These are phyloP conservation scores for Drosophila affinis DNA, from an alignment of 2,888 invertebrate genomes.

Conservation along the genomic window DNA sequence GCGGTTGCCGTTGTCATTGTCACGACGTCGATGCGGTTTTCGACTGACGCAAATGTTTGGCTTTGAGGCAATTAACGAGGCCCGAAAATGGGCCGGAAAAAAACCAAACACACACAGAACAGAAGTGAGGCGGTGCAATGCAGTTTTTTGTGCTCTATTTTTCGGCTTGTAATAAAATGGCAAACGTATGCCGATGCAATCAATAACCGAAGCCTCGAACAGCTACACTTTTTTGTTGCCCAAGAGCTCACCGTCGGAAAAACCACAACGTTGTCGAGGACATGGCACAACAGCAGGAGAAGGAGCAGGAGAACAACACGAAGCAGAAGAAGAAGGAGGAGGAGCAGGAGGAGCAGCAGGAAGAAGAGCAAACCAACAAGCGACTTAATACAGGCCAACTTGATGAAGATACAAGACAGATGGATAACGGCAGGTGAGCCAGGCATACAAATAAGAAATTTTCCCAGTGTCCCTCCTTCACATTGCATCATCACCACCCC, in stretches of 20 bases:
- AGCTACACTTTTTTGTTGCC: conserved; percentile 28
- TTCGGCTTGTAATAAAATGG: conserved; percentile 71
- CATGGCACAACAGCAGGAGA: conserved; percentile 31
- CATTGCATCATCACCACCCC: not conserved
- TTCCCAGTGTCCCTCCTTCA: conserved; percentile 38
- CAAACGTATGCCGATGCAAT: conserved; percentile 74
- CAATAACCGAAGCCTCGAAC: conserved; percentile 62
- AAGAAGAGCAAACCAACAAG: conserved; percentile 56
- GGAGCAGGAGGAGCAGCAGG: not conserved
- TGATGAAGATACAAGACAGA: conserved; percentile 78
- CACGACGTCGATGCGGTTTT: conserved; percentile 56
- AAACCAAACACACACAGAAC: conserved; percentile 11
- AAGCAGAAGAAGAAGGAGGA: too few relatives aligned
- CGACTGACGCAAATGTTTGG: conserved; percentile 76
- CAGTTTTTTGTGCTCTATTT: conserved; percentile 43
- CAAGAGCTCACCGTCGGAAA: conserved; percentile 38
- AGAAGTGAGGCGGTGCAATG: conserved; percentile 42
- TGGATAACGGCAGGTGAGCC: conserved; percentile 75
- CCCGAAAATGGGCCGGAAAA: conserved; percentile 41
- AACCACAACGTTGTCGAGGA: conserved; percentile 38
- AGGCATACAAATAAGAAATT: conserved; percentile 77
- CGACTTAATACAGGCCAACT: conserved; percentile 76
- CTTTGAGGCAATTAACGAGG: conserved; percentile 76
- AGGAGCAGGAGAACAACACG: not conserved
- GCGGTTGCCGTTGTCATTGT: conserved; percentile 71